These are phyloP conservation scores for Ctenochaetus hawaiiensis DNA, from an alignment of 2,797 vertebrate genomes.

Conservation along the genomic window DNA sequence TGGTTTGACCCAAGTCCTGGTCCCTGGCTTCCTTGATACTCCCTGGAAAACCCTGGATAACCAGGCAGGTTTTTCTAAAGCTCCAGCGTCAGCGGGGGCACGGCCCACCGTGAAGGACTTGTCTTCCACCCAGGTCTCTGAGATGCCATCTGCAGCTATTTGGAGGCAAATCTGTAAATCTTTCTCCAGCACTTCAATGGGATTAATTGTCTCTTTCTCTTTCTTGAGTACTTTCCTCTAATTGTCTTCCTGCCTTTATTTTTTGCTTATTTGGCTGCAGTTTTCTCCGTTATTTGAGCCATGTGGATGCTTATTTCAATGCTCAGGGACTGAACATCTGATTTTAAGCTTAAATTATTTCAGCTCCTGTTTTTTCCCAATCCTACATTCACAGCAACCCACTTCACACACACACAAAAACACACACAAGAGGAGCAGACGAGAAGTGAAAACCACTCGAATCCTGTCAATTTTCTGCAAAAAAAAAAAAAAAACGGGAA, in stretches of 20 bases:
- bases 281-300: constrained; percentile 42
- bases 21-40: constrained; percentile 64
- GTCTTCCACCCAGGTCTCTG: constrained; percentile 17
- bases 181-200: constrained; percentile 25
- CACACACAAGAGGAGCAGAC: not conserved
- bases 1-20: constrained; percentile 58
- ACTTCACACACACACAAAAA: constrained; percentile 35
- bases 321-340: constrained; percentile 62
- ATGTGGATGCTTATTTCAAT: constrained; percentile 37
- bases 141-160: constrained; percentile 54
- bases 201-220: constrained; percentile 25
- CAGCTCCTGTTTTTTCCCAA: constrained; percentile 37
- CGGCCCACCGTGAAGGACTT: constrained; percentile 42
- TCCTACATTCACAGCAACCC: constrained; percentile 14
- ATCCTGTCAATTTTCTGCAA: constrained; percentile 63
- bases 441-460: constrained; percentile 48
- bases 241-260: constrained; percentile 6
- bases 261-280: constrained; percentile 11
- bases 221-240: constrained; percentile 22
- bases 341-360: constrained; percentile 60
- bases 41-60: constrained; percentile 66
- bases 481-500: constrained; percentile 17
- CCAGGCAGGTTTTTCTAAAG: constrained; percentile 40
- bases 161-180: constrained; percentile 37
- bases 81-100: constrained; percentile 26